Percentiles rank a stretch among this genome's conserved stretches.
Evolutionary conservation across 1,140 invertebrate species (phyloP).

Genomic region (Heliconius congener): DNA sequence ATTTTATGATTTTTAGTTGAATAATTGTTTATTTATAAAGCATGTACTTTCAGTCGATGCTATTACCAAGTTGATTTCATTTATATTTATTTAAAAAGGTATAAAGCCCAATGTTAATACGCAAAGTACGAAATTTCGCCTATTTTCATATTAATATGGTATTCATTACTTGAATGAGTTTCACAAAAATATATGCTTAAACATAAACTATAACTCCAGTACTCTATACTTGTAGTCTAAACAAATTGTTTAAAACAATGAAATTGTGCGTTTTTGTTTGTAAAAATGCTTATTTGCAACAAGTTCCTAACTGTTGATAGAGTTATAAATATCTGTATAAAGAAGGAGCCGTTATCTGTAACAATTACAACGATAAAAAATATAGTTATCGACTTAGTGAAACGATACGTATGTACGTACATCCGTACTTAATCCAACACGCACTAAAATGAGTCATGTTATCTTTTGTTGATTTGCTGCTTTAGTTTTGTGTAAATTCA

Average conservation of each 20-base stretch:
- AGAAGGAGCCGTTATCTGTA: neutral
- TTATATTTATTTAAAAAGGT: too few species aligned
- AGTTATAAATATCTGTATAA: neutral
- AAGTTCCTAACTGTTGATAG: neutral
- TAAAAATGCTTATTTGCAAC: neutral
- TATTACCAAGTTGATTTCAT: too few species aligned
- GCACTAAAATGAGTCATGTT: constrained; percentile 12
- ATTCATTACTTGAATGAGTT: too few species aligned
- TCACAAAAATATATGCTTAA: too few species aligned
- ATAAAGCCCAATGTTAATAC: neutral
- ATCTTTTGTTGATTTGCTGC: neutral
- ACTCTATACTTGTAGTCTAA: too few species aligned
- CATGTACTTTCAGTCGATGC: too few species aligned
- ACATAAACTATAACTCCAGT: too few species aligned
- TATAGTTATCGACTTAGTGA: constrained; percentile 1
- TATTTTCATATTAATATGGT: neutral
- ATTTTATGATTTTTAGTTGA: too few species aligned
- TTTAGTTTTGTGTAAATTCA: neutral
- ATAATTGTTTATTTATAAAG: too few species aligned
- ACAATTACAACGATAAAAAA: neutral
- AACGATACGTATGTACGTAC: neutral
- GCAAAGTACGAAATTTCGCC: neutral
- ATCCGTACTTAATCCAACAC: neutral
- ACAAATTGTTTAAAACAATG: neutral
- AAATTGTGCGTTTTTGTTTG: neutral